phyloP scores from a whole-genome alignment of 2,797 vertebrate genomes.

The Ispidina lecontei region DNA sequence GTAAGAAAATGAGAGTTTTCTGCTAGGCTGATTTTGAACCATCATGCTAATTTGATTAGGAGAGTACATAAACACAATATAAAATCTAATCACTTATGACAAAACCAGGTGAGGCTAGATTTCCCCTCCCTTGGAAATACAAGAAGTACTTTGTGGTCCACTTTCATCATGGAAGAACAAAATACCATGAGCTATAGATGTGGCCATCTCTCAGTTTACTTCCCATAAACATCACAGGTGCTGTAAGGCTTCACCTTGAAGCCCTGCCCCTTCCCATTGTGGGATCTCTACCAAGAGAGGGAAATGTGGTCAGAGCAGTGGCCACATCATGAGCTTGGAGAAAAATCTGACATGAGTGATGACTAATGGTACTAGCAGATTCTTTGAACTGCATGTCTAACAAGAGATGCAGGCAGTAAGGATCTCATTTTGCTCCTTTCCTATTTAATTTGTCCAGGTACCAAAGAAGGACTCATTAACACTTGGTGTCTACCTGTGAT shows the following conservation, averaged over 20 bases:
- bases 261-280: neutral
- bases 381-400: neutral
- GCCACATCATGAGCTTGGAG: neutral
- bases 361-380: neutral
- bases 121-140: neutral
- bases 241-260: neutral
- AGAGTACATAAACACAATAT: neutral
- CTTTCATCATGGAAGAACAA: neutral
- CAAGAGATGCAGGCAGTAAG: neutral
- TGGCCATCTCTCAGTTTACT: neutral
- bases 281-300: fast-evolving
- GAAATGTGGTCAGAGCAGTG: neutral
- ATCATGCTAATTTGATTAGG: slow-evolving; percentile 28
- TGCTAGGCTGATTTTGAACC: slow-evolving; percentile 28
- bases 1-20: slow-evolving; percentile 38
- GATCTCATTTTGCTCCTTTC: neutral
- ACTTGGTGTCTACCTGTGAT: neutral
- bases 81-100: slow-evolving; percentile 3
- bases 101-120: neutral
- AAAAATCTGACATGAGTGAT: fast-evolving
- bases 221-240: neutral
- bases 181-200: fast-evolving
- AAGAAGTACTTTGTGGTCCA: neutral
- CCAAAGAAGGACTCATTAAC: neutral
- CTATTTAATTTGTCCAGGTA: neutral